Evolutionary conservation across 2,113 vertebrate genomes (phyloP), one percentile per base, ranked within the genome.

Genomic region (Nothocercus nigrocapillus): DNA sequence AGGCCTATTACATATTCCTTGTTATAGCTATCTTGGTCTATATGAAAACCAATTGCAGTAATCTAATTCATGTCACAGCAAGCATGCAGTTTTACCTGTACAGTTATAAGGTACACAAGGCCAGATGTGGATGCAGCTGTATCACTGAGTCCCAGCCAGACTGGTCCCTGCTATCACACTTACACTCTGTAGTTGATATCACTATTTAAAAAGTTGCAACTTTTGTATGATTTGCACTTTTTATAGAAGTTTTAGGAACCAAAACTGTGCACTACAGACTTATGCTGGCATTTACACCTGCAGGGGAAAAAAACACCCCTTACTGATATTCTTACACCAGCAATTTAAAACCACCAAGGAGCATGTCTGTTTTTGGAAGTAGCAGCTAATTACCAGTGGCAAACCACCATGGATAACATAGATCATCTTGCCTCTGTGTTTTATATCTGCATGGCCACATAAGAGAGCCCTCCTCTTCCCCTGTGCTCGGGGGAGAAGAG

Each of bases 151-250:
- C 2, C 18, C n/a, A 16, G 24, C 13, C 34, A 51, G 42, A 64
- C 38, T 69, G 28, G 11, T 69, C 34, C 34, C 28, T 16, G 9
- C 42, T 73, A 18, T 51, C 21, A 4, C 6, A 54, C 7, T 34
- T 58, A 36, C 13, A 40, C 45, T 13, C 25, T 30, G 9, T 11
- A 40, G 47, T 22, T 27, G 6, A 47, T 47, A 7, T 8, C 10
- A 3, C 8, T 5, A 3, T 13, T 42, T 61, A 56, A 45, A 1
- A 1, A 0, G 0, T 56, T 66, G 10, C 12, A 58, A 28, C 18
- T 66, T 81, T 54, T 42, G 69, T 47, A 32, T 8, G 40, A 18
- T 2, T 56, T 9, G 5, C 30, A 61, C 0, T 0, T 27, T 77
- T 91, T 27, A 38, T 42, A 5, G 40, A 81, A 30, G 22, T 36